Evolutionary conservation across 1,140 invertebrate genomes (phyloP), one percentile per base, ranked within the genome.

Genomic region (Drosophila hydei): DNA sequence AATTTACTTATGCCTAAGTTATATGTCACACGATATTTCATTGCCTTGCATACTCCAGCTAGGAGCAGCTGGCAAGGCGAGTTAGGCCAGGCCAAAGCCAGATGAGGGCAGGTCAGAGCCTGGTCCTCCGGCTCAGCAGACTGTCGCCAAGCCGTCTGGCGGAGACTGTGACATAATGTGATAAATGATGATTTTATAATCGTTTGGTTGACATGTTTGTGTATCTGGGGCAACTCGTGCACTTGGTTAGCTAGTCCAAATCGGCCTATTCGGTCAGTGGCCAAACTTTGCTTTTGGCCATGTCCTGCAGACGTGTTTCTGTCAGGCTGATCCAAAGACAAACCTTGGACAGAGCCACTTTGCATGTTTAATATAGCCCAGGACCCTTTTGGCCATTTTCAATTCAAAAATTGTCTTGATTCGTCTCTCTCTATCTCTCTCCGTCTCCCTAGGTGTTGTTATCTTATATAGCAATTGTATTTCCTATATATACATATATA

Each of bases 101-200:
- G 51, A 48, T 60, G 45, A 74, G 62, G 16, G 61, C 54, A 65
- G 76, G 76, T 58, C 77, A 75, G 40, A 48, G 65, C 45, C 60
- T 48, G 56, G 51, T 38, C 58, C 45, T 50, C 7, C 8, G 45
- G 52, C 73, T 55, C 54, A 52, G 76, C 80, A 76, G 70, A 54
- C 54, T 87, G 75, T 78, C 72, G 78, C 75, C 81, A 56, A 61
- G 47, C 50, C 18, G 42, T 42, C 70, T 72, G 54, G 42, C 36
- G 33, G 59, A 45, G 51, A 50, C 70, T 63, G 68, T 73, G 64
- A 77, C 83, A 88, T 88, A 87, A 88, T 87, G 72, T 87, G 83
- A 83, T 88, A 88, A 88, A 88, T 88, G 78, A 89, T 83, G 83
- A 88, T 89, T 88, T 88, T 83, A 83, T 88, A 88, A 88, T 88